Percentiles rank a stretch among this genome's conserved stretches.
Conservation (phyloP, 1,140 invertebrate species). For the Mycetomoellerius zeteki region DNA sequence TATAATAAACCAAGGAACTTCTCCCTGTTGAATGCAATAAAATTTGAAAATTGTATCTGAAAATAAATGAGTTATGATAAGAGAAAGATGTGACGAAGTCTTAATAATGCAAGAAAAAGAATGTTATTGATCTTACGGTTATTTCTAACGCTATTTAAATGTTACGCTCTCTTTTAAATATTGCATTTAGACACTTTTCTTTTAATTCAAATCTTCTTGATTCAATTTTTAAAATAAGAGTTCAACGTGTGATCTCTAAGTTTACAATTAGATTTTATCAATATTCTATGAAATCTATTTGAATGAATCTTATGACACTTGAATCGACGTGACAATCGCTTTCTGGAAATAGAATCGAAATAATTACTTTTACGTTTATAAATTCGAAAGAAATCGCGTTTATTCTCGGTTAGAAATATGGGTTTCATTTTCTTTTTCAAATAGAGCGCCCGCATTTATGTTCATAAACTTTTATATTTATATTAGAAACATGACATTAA, state of each 20-base stretch:
- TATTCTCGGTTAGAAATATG: background rate
- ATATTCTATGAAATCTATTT: conserved; percentile 2
- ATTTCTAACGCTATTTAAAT: background rate
- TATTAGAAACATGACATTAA: background rate
- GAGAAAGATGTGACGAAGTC: background rate
- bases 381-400: too few relatives aligned
- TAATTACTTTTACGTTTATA: background rate
- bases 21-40: background rate
- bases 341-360: background rate
- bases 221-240: conserved; percentile 18
- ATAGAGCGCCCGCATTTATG: background rate
- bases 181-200: background rate
- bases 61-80: background rate
- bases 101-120: background rate
- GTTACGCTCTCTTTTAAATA: background rate
- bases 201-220: background rate
- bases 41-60: background rate
- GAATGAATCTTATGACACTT: background rate
- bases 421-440: background rate
- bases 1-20: too few relatives aligned
- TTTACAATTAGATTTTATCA: conserved; percentile 16
- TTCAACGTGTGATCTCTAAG: background rate
- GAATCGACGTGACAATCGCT: background rate
- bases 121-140: conserved; percentile 5
- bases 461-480: background rate